These are phyloP conservation scores for Zosterops japonicus DNA, from an alignment of 2,113 vertebrate species.

Conservation along the genomic window DNA sequence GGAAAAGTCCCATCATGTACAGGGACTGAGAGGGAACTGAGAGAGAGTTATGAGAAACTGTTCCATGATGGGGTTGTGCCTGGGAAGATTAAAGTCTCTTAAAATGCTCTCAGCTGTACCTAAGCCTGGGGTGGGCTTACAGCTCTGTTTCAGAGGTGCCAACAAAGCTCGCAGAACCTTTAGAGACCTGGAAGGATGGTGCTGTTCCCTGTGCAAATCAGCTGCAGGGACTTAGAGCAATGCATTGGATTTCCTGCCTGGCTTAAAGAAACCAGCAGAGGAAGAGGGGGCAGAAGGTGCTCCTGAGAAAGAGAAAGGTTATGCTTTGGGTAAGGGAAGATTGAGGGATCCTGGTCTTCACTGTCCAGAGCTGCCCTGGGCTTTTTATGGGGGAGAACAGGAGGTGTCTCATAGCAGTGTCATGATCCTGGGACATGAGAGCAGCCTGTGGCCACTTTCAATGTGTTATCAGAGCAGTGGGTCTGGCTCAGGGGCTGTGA, in stretches of 20 bases:
- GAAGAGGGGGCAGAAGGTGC: not conserved
- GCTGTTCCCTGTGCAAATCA: not conserved
- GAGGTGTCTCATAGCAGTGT: not conserved
- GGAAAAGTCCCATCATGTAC: not conserved
- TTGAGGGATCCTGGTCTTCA: not conserved
- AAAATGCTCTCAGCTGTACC: not conserved
- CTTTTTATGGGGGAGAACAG: not conserved
- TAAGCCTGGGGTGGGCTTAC: not conserved
- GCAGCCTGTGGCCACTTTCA: not conserved
- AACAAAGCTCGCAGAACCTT: not conserved
- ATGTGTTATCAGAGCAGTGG: not conserved
- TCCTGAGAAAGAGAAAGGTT: not conserved
- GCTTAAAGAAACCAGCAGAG: not conserved
- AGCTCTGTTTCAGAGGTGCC: not conserved
- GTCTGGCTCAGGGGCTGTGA: not conserved
- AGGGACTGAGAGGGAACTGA: too few species aligned
- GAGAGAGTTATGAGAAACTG: not conserved
- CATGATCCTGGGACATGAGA: not conserved
- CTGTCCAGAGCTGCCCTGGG: not conserved
- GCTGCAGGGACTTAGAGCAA: not conserved
- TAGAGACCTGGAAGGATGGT: not conserved
- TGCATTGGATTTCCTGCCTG: not conserved
- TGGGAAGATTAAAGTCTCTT: not conserved
- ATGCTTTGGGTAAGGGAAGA: not conserved
- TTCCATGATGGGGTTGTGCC: not conserved